Percentiles rank a stretch among this genome's conserved stretches.
Evolutionary conservation across 2,113 vertebrate species (phyloP).

Genomic region (Electrona antarctica): DNA sequence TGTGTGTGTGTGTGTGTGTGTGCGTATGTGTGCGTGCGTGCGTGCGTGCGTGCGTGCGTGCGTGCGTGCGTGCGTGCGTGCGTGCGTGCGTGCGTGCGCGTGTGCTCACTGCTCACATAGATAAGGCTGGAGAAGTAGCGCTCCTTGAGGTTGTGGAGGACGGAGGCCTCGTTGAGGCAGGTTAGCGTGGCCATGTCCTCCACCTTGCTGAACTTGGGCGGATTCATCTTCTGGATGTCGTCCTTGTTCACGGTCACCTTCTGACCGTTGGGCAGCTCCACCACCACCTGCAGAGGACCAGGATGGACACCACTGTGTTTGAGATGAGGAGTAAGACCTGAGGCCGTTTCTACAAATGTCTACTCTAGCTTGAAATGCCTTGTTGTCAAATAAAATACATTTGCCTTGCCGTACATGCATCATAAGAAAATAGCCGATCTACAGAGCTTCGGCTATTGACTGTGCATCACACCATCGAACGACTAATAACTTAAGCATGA

Average conservation of each 20-base stretch:
- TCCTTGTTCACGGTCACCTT: slow-evolving; percentile 90
- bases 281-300: slow-evolving; percentile 72
- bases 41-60: neutral
- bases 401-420: no score
- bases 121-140: slow-evolving; percentile 97
- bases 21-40: neutral
- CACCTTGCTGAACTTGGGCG: slow-evolving; percentile 97
- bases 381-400: no score
- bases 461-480: no score
- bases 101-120: slow-evolving; percentile 84
- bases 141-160: slow-evolving; percentile 95
- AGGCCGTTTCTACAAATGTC: no score
- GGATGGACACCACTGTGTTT: no score
- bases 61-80: neutral
- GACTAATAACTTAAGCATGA: no score
- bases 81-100: neutral
- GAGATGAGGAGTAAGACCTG: neutral
- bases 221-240: slow-evolving; percentile 99
- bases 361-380: no score
- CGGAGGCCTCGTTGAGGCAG: slow-evolving; percentile 95
- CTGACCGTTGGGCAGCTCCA: slow-evolving; percentile 91
- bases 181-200: slow-evolving; percentile 98
- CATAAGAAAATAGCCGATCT: no score
- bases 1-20: neutral
- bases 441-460: no score